Percentiles rank a stretch among this genome's conserved stretches.
phyloP scores from a whole-genome alignment of 2,888 invertebrate species.

The Myopa testacea region DNA sequence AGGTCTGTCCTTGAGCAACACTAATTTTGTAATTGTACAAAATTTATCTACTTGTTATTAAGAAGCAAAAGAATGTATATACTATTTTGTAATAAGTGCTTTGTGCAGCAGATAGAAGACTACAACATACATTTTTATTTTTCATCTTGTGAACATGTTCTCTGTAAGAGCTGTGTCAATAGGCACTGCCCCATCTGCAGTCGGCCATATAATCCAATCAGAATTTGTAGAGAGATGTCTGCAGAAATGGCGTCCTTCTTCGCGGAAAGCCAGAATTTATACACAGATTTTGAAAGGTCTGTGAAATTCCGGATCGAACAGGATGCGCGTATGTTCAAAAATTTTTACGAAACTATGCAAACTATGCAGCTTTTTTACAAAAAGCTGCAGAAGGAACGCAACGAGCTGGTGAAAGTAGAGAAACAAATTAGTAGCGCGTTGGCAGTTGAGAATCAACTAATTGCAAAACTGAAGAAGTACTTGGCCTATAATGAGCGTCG shows the following conservation, averaged over 20 bases:
- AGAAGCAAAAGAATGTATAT: constrained; percentile 41
- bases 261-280: constrained; percentile 39
- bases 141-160: constrained; percentile 46
- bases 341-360: constrained; percentile 36
- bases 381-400: constrained; percentile 26
- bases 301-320: constrained; percentile 47
- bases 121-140: constrained; percentile 39
- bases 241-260: constrained; percentile 44
- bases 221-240: constrained; percentile 45
- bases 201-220: constrained; percentile 35
- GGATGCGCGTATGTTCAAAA: constrained; percentile 26
- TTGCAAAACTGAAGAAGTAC: constrained; percentile 46
- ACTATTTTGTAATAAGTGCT: constrained; percentile 47
- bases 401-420: constrained; percentile 33
- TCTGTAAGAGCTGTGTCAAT: constrained; percentile 44
- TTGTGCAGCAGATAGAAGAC: constrained; percentile 34
- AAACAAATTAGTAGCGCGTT: constrained; percentile 25
- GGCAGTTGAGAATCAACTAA: constrained; percentile 44
- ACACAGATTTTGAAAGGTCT: constrained; percentile 40
- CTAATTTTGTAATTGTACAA: not conserved
- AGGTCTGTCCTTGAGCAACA: not conserved
- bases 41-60: not conserved
- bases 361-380: no score
- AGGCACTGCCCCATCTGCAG: constrained; percentile 43
- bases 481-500: constrained; percentile 46